Base-by-base conservation (phyloP, 2,888 invertebrate species). In the Dendrolimus pini region DNA sequence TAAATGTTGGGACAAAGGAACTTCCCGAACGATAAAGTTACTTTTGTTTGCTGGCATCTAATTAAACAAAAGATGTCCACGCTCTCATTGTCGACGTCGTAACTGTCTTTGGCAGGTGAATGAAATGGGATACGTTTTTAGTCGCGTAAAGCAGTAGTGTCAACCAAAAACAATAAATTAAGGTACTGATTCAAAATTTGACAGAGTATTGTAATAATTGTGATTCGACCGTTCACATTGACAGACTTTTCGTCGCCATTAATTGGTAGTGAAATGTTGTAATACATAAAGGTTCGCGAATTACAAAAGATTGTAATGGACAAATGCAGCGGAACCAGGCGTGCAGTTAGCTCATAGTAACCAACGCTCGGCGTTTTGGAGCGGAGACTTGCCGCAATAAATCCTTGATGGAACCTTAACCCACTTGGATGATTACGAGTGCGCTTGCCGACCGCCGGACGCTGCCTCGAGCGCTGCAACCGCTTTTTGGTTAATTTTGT, bases 381-480 rank as follows among this genome's bases (percentile, higher is more conserved):
- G 87, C 89, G 89, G 88, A 80, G 88, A 83, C 87, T 89, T 90
- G 89, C 88, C 87, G 89, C 90, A 90, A 89, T 80, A 90, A 89
- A 90, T 89, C 90, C 90, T 90, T 91, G 90, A 79, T 85, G 85
- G 69, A 86, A 89, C 90, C 90, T 91, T 91, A 91, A 91, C 90
- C 90, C 83, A 91, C 81, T 91, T 91, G 87, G 83, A 81, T 88
- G 88, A 87, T 90, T 89, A 89, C 89, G 82, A 85, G 80, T 79
- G 79, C 83, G 79, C 77, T 77, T 71, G 81, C 75, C 61, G 62
- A 53, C 68, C 73, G 68, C 78, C 76, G 79, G 75, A 75, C 82
- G 80, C 78, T 66, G 73, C 68, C 68, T 65, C 65, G 66, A 80
- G 79, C 83, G 78, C 81, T 83, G 76, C 78, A 78, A 77, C 75